These are phyloP conservation scores for Coecobrya sp. DNA, from an alignment of 2,888 invertebrate species.

Conservation along the genomic window DNA sequence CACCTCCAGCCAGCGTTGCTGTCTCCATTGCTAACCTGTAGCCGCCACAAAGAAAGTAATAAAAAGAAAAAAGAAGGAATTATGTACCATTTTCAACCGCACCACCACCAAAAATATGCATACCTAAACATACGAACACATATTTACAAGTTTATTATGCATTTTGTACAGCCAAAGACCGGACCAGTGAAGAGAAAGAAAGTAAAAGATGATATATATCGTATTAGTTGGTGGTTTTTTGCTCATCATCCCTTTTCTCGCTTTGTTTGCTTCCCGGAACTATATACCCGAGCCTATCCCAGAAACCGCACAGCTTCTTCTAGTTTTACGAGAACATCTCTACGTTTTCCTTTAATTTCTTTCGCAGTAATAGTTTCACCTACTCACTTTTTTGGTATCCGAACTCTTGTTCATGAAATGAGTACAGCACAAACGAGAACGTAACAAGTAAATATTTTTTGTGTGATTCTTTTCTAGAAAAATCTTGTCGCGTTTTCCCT, in stretches of 20 bases:
- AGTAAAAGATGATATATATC: constrained; percentile 13
- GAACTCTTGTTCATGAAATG: background rate
- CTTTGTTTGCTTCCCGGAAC: background rate
- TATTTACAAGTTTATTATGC: background rate
- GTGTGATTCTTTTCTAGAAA: background rate
- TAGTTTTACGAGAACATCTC: background rate
- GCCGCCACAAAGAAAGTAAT: constrained; percentile 72
- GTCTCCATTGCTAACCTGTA: constrained; percentile 98
- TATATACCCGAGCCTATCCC: constrained; percentile 12
- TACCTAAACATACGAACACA: background rate
- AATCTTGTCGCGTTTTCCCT: constrained; percentile 54
- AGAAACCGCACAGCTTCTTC: constrained; percentile 41
- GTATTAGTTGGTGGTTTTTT: background rate
- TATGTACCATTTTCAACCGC: constrained; percentile 27
- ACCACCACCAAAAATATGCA: background rate
- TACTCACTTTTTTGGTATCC: background rate
- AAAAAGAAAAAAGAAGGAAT: constrained; percentile 47
- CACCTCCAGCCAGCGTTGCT: constrained; percentile 92
- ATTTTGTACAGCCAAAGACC: background rate
- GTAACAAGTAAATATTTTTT: background rate
- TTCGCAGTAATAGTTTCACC: background rate
- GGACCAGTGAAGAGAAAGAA: background rate
- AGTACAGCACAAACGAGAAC: background rate
- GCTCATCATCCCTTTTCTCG: background rate
- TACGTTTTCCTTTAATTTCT: constrained; percentile 12